Base-by-base conservation (phyloP, 2,888 invertebrate species). In the Molorchus minor region DNA sequence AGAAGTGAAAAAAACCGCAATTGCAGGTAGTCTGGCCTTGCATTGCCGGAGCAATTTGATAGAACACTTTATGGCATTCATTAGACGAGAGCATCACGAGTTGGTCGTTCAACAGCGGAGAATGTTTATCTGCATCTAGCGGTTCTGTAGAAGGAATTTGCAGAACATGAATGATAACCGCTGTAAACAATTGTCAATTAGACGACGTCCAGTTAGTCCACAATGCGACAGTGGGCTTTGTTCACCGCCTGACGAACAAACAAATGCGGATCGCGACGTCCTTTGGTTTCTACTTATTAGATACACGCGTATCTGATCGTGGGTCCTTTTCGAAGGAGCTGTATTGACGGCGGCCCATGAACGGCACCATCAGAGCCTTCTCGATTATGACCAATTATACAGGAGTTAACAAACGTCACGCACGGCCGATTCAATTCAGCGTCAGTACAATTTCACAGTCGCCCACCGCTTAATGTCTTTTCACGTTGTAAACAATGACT, bases 181-280 rank as follows among this genome's bases (percentile, higher is more conserved):
- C 74, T 79, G 79, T 79, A 79, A 80, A 80, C 80, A 79, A 79
- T 80, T 79, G 79, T 79, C 79, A 79, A 79, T 79, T 80, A 79
- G 79, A 79, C 72, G 77, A 75, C 77, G 67, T 79, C 79, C 76
- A 79, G 78, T 79, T 79, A 79, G 78, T 71, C 72, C 73, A 75
- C 76, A 76, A 77, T 78, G 76, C 76, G 77, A 78, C 78, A 77
- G 77, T 71, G 57, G 68, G 73, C 77, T 77, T 77, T 79, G 78
- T 79, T 77, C 71, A 76, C 70, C 75, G 73, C 72, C 71, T 71
- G 73, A 72, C 69, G 71, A 69, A 58, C 69, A 74, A 76, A 79
- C 78, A 79, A 79, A 78, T 77, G 76, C 72, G 75, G 72, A 75
- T 73, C 73, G 73, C 75, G 78, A 78, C 77, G 77, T 78, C 75